Conservation (phyloP, 1,140 invertebrate genomes). For the Mya arenaria region DNA sequence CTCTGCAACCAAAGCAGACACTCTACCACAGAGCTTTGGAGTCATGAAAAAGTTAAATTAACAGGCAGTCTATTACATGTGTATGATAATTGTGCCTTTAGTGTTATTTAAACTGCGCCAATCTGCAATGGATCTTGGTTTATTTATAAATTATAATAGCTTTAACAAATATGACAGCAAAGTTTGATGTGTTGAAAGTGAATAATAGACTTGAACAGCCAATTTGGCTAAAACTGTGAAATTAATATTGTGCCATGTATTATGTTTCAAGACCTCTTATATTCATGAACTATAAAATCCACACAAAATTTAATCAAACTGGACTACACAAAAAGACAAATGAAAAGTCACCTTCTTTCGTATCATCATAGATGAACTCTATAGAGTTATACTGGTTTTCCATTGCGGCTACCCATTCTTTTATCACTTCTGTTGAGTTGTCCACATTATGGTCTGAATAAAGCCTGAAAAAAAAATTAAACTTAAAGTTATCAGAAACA, state of each 20-base stretch:
- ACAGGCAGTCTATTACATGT: too few species aligned
- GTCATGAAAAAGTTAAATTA: too few species aligned
- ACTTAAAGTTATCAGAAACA: too few species aligned
- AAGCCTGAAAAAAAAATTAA: conserved; percentile 87
- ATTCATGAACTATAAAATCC: not conserved
- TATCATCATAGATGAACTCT: conserved; percentile 84
- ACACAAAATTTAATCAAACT: conserved; percentile 12
- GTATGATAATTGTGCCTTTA: too few species aligned
- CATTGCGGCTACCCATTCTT: conserved; percentile 87
- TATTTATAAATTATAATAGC: too few species aligned
- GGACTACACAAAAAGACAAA: not conserved
- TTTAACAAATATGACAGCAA: not conserved
- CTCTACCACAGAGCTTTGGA: too few species aligned
- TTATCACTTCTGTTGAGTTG: conserved; percentile 87
- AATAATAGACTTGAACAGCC: not conserved
- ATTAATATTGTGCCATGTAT: not conserved
- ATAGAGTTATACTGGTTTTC: conserved; percentile 88
- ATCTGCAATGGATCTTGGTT: too few species aligned
- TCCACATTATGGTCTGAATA: conserved; percentile 94
- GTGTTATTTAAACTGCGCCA: too few species aligned
- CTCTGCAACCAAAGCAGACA: too few species aligned
- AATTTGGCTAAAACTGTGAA: not conserved
- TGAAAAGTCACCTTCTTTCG: conserved; percentile 74
- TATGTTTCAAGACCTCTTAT: not conserved
- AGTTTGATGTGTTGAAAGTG: not conserved